Evolutionary conservation across 2,888 invertebrate genomes (phyloP), one percentile per base, ranked within the genome.

Genomic region (Dioctria linearis): DNA sequence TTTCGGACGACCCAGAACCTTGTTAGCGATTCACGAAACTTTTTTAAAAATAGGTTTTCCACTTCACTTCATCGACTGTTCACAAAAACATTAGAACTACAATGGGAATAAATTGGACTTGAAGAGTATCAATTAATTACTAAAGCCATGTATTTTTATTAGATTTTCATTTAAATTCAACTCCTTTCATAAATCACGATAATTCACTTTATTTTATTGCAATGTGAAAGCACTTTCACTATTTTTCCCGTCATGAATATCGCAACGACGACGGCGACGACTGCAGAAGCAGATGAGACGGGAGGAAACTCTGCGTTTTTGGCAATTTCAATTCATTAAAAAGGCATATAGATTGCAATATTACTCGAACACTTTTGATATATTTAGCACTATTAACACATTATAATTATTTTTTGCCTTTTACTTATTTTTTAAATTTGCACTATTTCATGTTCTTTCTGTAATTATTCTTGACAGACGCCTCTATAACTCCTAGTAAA

Each of bases 151-250:
- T 49, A 39, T 54, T 66, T 46, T 46, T 8, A 42, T 61, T 59
- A 59, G 43, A 11, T 25, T 75, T 42, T 59, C 42, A 40, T 67
- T 13, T 42, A 8, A n/a, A 75, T 46, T 46, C 42, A 61, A 43
- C 25, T 54, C 39, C 3, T 71, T 42, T 54, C 6, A 9, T 25
- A 6, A 49, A 43, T 69, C 25, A 5, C 4, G 43, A 9, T 8
- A 9, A 69, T 69, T 39, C 42, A 43, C 43, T 61, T 9, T 11
- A 11, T 75, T 75, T 40, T 13, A 75, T 25, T 57, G 5, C 3
- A 54, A 59, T 75, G 61, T 61, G 75, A 75, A 59, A 57, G 75
- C 75, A 75, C 75, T 75, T 75, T 75, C 75, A 75, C 75, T 75
- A 75, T 59, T 75, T 75, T 75, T 37, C 61, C 61, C 59, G 43